These are phyloP conservation scores for Endotricha flammealis DNA, from an alignment of 2,888 invertebrate species.

Conservation along the genomic window DNA sequence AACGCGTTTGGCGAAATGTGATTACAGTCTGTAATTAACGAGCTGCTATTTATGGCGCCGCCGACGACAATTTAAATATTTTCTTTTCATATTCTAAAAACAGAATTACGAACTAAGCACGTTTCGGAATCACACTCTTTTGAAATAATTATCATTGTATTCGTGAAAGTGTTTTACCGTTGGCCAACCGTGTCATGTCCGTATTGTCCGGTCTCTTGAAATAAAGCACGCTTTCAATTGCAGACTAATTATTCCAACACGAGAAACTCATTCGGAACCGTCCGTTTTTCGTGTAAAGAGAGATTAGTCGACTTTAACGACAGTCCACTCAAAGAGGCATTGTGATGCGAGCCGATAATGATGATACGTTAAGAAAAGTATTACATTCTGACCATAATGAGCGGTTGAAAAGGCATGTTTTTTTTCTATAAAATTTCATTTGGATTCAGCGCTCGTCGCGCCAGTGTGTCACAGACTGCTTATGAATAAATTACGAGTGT, in stretches of 20 bases:
- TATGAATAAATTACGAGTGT: constrained; percentile 70
- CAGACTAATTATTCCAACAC: constrained; percentile 77
- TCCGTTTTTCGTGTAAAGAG: constrained; percentile 71
- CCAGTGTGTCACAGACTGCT: constrained; percentile 59
- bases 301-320: constrained; percentile 74
- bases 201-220: constrained; percentile 68
- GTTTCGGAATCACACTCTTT: constrained; percentile 56
- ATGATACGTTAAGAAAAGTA: constrained; percentile 72
- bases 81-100: constrained; percentile 50
- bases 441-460: constrained; percentile 68
- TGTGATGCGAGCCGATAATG: constrained; percentile 66
- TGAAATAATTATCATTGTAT: constrained; percentile 62
- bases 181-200: constrained; percentile 70
- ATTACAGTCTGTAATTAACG: constrained; percentile 75
- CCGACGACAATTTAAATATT: constrained; percentile 50
- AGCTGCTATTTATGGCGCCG: constrained; percentile 62
- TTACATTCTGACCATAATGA: constrained; percentile 63
- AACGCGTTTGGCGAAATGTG: constrained; percentile 78
- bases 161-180: constrained; percentile 75
- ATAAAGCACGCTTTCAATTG: constrained; percentile 77
- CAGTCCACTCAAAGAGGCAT: constrained; percentile 58
- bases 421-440: constrained; percentile 74
- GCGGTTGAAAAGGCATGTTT: constrained; percentile 58
- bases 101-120: constrained; percentile 26
- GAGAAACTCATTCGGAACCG: constrained; percentile 72